Base-by-base conservation (phyloP, 2,113 vertebrate genomes). In the Chaenocephalus aceratus region DNA sequence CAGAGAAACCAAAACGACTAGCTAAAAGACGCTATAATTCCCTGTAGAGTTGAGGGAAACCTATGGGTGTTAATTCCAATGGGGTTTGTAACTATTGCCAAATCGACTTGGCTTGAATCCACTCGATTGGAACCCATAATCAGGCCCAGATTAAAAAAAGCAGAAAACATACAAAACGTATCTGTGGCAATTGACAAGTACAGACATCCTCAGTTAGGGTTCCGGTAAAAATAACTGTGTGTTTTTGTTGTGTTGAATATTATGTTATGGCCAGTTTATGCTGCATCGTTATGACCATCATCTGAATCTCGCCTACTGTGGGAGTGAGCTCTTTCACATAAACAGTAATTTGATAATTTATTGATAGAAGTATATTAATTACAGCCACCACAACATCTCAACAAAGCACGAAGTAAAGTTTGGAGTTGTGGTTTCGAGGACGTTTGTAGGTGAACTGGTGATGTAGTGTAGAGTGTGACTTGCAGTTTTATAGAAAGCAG, bases 401-500 rank as follows among this genome's bases (percentile, higher is more conserved):
- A 23, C 34, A 61, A 61, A 75, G 7, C 10, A 8, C 3, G 4
- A 10, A 52, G 26, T 52, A n/a, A 75, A 30, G 30, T 72, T 74
- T 53, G 36, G 41, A 59, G 69, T 36, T 2, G 14, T 46, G 26
- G 41, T 76, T 54, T 46, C 30, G n/a, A 18, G 16, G 10, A 48
- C 23, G 70, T 48, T 4, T 80, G 65, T 54, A n/a, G 48, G 72
- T 77, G n/a, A 86, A 77, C 41, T 62, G 44, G 10, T 36, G 6
- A 6, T 45, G 46, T 23, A 23, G 11, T 30, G 30, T 30, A 30
- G 26, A 26, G 26, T 30, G 30, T 57, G 44, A 56, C 30, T 78
- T 74, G 68, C 65, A 56, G 21, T 5, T 10, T 44, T 21, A 60
- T 53, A 41, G 30, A 5, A 7, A 58, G 56, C 70, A 60, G 49